Evolutionary conservation across 2,888 invertebrate genomes (phyloP).

Genomic region (Diploptera punctata): DNA sequence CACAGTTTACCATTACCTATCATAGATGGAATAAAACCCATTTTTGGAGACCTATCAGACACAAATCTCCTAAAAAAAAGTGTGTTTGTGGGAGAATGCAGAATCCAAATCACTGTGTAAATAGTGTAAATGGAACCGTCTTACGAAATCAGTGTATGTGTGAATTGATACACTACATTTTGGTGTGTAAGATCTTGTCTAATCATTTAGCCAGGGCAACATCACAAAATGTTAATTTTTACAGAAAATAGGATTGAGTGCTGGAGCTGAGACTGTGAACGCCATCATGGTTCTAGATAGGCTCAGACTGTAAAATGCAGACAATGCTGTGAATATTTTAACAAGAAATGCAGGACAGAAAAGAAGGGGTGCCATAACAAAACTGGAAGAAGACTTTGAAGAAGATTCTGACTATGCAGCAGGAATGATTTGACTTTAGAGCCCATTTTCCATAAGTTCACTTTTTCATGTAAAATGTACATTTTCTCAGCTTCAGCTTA

Average conservation of each 20-base stretch:
- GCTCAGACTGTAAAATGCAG: neutral
- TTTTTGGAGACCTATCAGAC: slow-evolving; percentile 12
- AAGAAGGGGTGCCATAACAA: neutral
- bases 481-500: too few species aligned
- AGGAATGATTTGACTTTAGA: too few species aligned
- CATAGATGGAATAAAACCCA: slow-evolving; percentile 10
- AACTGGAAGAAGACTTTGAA: neutral
- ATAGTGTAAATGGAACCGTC: slow-evolving; percentile 25
- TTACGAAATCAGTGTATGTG: slow-evolving; percentile 18
- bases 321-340: neutral
- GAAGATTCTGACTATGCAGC: neutral
- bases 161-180: slow-evolving; percentile 15
- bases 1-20: neutral
- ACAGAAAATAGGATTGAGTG: neutral
- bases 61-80: slow-evolving; percentile 7
- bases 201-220: slow-evolving; percentile 3
- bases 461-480: too few species aligned
- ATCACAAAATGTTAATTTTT: neutral
- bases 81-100: slow-evolving; percentile 29
- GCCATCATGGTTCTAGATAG: neutral
- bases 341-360: neutral
- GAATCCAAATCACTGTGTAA: neutral
- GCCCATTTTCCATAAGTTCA: too few species aligned
- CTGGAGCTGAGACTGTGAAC: neutral
- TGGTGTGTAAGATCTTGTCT: slow-evolving; percentile 20